Evolutionary conservation across 2,888 invertebrate species (phyloP), one percentile per base, ranked within the genome.

Genomic region (Philereme transversata): DNA sequence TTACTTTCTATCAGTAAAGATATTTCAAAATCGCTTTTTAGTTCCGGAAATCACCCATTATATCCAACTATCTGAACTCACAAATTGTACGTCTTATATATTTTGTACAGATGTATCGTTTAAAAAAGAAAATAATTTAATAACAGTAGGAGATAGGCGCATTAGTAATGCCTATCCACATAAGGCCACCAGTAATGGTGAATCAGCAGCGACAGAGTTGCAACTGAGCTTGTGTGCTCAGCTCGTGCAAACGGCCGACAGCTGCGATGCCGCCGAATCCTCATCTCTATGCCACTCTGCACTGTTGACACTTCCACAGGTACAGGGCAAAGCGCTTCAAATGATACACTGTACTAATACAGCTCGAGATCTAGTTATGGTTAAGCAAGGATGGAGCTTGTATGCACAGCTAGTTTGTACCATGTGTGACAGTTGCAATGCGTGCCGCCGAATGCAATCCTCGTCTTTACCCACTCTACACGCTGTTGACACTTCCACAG

Each of bases 341-440:
- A 8, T 35, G 51, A 54, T 51, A 54, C 51, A 40, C 36, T 7
- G 7, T 36, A 36, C 22, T 22, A 22, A 22, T 22, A 22, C 22
- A 22, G 22, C 22, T 22, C 22, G 22, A 22, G 22, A 22, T 22
- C 57, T 47, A 57, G 62, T 69, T 70, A 71, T 71, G 69, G 71
- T 69, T 67, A 64, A 71, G 70, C 69, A 71, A 64, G 47, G 62
- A 59, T 63, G 58, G 63, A 58, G 57, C 62, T 34, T 81, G 77
- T 82, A 67, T 81, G 69, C 73, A 70, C 68, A 78, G 75, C 75
- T n/a, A n/a, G n/a, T n/a, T 66, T 72, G 74, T 71, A 77, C 78
- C 83, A 82, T 78, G 67, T 71, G 64, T 79, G 83, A 77, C 86
- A 86, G 86, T 79, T 84, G 86, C 81, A 67, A 77, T 82, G 79